Base-by-base conservation (phyloP, 2,888 invertebrate genomes). In the Baccha elongata region DNA sequence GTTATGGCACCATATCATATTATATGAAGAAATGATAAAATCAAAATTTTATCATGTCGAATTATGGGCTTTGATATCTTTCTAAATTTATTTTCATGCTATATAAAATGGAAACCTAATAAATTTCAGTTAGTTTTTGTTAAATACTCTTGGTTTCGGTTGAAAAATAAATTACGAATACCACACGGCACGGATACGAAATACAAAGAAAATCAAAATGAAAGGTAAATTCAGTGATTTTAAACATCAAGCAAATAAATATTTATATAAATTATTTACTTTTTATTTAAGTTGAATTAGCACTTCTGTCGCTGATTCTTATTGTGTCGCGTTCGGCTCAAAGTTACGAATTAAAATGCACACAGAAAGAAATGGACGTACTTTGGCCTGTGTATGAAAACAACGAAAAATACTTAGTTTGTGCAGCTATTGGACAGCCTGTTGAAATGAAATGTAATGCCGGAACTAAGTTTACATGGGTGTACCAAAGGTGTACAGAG, bases 361-460 rank as follows among this genome's bases (percentile, higher is more conserved):
- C 85, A 17, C 81, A 85, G 2, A 85, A 87, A 0, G 89, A 90
- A 84, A 68, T 88, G 8, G 88, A 88, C 75, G 87, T 89, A 23
- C 87, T 90, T 68, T 91, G 90, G 90, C 90, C 91, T 2, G 88
- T 88, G 84, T 90, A 89, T 55, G 85, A 87, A 42, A 87, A 90
- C 84, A 87, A 86, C 65, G 86, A 88, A 8, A 86, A 86, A 73
- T 91, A 88, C 80, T 88, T 85, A 69, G 86, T 88, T 21, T 91
- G 90, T 67, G 84, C 85, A 44, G 79, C 85, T 1, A 52, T 88
- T 42, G 86, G 84, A 13, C 85, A 69, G 48, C 86, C 86, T 46
- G 21, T 87, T 71, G 86, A 85, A 13, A 85, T 88, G 29, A 84
- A 78, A 46, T 90, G 90, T 53, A 86, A 87, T 11, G 64, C 86